phyloP scores from a whole-genome alignment of 2,888 invertebrate genomes.

The Diadegma fenestrale region DNA sequence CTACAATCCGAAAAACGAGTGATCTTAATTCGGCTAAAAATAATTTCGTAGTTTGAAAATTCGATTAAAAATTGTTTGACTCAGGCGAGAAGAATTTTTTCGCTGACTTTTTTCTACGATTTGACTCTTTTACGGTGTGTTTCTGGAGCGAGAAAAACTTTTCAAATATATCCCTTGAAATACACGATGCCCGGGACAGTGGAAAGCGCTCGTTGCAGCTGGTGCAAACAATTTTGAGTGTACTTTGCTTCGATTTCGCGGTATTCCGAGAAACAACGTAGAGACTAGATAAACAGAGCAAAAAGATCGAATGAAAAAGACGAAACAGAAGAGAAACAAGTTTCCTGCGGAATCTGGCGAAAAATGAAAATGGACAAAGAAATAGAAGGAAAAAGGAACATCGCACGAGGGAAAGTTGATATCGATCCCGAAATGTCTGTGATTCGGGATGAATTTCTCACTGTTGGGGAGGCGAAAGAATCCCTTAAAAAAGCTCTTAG shows the following conservation, averaged over 20 bases:
- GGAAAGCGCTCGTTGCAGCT: conserved; percentile 50
- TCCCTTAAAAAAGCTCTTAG: too few relatives aligned
- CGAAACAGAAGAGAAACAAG: conserved; percentile 7
- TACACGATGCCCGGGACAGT: conserved; percentile 41
- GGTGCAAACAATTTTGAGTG: conserved; percentile 52
- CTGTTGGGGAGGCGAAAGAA: neutral
- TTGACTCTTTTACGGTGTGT: conserved; percentile 4
- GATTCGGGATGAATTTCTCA: neutral
- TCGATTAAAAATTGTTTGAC: conserved; percentile 8
- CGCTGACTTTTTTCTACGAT: neutral
- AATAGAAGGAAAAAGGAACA: conserved; percentile 30
- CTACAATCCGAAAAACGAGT: neutral
- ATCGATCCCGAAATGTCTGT: conserved; percentile 29
- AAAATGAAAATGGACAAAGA: conserved; percentile 23
- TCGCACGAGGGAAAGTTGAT: conserved; percentile 37
- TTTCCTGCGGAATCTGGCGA: neutral
- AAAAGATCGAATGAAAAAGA: neutral
- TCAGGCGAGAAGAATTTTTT: neutral
- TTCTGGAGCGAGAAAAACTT: conserved; percentile 43
- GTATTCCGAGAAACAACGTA: conserved; percentile 34
- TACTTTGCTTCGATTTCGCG: conserved; percentile 26
- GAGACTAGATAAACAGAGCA: conserved; percentile 5
- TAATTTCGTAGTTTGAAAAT: neutral
- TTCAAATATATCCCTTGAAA: conserved; percentile 49
- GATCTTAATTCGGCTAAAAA: neutral